phyloP scores from a whole-genome alignment of 2,888 invertebrate species.

The Adelognathus sp. region DNA sequence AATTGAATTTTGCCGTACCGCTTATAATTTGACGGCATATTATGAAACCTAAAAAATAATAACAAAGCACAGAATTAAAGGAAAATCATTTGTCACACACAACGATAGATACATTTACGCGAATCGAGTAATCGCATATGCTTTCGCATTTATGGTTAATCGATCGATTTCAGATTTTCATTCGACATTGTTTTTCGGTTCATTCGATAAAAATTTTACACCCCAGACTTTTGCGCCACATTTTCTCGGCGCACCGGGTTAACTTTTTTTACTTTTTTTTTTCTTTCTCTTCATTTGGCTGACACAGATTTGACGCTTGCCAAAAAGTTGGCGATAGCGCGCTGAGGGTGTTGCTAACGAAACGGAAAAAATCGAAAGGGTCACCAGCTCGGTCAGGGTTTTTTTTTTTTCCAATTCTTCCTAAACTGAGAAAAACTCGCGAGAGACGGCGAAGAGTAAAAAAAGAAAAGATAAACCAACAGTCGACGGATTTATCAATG shows the following conservation, averaged over 20 bases:
- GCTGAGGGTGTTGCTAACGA: conserved; percentile 12
- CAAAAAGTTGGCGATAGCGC: conserved; percentile 44
- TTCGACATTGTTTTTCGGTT: background rate
- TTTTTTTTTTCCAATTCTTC: background rate
- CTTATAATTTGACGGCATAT: conserved; percentile 81
- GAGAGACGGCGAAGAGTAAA: conserved; percentile 41
- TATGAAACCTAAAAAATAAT: conserved; percentile 81
- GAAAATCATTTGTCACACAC: conserved; percentile 53
- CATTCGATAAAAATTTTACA: conserved; percentile 35
- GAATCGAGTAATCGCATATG: background rate
- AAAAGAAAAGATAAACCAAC: conserved; percentile 58
- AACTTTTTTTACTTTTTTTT: background rate
- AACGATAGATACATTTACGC: background rate
- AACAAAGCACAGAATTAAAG: conserved; percentile 75
- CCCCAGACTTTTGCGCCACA: background rate
- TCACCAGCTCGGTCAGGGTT: background rate
- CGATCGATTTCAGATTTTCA: conserved; percentile 14
- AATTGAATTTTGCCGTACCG: conserved; percentile 79
- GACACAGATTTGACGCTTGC: conserved; percentile 55
- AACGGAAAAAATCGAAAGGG: conserved; percentile 20
- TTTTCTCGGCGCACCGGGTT: conserved; percentile 30
- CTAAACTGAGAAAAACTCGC: background rate
- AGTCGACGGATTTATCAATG: conserved; percentile 76
- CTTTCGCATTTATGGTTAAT: conserved; percentile 12
- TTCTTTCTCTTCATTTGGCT: conserved; percentile 46